These are phyloP conservation scores for Microctonus hyperodae DNA, from an alignment of 2,888 invertebrate genomes.

Conservation along the genomic window DNA sequence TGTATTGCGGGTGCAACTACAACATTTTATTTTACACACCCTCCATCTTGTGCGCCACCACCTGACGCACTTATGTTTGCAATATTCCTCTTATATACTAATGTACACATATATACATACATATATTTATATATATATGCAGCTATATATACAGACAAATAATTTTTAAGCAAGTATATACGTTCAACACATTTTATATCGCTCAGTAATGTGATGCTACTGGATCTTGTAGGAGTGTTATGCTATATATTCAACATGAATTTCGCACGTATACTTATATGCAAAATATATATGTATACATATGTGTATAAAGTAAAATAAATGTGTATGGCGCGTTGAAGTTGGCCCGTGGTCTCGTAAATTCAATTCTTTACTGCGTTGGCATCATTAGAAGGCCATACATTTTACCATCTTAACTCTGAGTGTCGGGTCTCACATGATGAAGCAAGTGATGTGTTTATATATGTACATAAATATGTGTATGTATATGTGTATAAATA, in stretches of 20 bases:
- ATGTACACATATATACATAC: background rate
- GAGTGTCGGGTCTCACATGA: background rate
- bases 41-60: background rate
- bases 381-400: conserved; percentile 45
- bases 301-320: too few relatives aligned
- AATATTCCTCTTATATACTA: background rate
- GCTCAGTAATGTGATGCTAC: background rate
- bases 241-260: background rate
- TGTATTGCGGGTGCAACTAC: too few relatives aligned
- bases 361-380: conserved; percentile 51
- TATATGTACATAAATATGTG: too few relatives aligned
- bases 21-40: background rate
- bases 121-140: background rate
- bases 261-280: too few relatives aligned
- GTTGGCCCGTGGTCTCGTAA: conserved; percentile 42
- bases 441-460: background rate
- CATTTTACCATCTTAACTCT: conserved; percentile 6
- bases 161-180: too few relatives aligned
- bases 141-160: too few relatives aligned
- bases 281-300: too few relatives aligned
- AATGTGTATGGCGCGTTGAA: background rate
- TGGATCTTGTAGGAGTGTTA: background rate
- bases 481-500: background rate
- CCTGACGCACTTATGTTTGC: conserved; percentile 2
- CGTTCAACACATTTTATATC: background rate